These are phyloP conservation scores for Zoanthus gigantus DNA, from an alignment of 92 coral and sea anemone genomes.

Conservation along the genomic window DNA sequence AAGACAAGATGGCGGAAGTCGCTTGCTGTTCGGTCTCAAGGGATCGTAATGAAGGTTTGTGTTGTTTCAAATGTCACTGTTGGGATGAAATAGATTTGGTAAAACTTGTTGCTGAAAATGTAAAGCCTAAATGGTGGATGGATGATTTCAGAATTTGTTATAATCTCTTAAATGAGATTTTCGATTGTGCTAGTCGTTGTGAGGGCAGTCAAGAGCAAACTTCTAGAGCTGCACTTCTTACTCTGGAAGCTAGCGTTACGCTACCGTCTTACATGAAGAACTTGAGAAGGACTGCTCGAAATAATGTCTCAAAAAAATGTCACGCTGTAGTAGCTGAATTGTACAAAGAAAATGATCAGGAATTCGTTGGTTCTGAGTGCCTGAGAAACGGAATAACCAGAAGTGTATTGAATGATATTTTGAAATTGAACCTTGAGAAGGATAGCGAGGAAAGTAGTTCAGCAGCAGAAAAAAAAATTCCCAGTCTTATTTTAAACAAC, in stretches of 20 bases:
- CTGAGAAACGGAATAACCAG: conserved; percentile 18
- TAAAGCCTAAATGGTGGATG: conserved; percentile 17
- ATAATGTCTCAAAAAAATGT: conserved; percentile 12
- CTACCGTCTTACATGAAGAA: conserved; percentile 9
- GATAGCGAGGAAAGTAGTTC: not conserved
- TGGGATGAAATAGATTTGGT: conserved; percentile 26
- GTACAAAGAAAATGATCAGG: conserved; percentile 5
- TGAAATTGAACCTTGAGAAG: conserved; percentile 5
- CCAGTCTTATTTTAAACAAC: conserved; percentile 1
- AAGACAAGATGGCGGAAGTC: not conserved
- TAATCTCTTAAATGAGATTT: conserved; percentile 19
- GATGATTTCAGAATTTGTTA: conserved; percentile 25
- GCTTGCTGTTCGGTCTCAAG: not conserved
- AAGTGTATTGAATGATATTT: not conserved
- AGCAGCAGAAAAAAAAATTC: not conserved
- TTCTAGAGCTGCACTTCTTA: conserved; percentile 19
- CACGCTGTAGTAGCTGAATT: conserved; percentile 4
- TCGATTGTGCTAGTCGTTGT: conserved; percentile 22
- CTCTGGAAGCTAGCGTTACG: conserved; percentile 7
- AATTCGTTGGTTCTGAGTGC: conserved; percentile 34
- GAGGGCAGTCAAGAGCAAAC: conserved; percentile 19
- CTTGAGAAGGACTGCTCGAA: conserved; percentile 17
- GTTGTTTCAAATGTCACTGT: conserved; percentile 38
- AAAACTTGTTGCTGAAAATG: conserved; percentile 28
- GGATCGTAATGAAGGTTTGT: conserved; percentile 23